phyloP scores from a whole-genome alignment of 2,113 vertebrate species.

The Osmerus mordax region DNA sequence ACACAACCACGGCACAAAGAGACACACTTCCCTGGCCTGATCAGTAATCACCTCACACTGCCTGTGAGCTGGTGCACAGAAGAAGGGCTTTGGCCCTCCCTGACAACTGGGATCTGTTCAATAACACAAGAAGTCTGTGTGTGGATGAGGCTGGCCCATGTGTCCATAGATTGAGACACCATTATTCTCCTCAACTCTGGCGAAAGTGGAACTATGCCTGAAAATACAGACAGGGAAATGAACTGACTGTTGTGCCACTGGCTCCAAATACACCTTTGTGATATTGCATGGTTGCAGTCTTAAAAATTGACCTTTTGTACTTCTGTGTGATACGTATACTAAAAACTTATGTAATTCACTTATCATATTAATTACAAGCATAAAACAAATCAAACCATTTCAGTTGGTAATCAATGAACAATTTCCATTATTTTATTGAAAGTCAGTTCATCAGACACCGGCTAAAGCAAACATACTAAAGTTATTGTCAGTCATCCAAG shows the following conservation, averaged over 20 bases:
- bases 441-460: neutral
- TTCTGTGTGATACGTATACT: no score
- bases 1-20: conserved; percentile 1
- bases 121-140: conserved; percentile 16
- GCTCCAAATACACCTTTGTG: neutral
- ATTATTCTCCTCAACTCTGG: conserved; percentile 8
- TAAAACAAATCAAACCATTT: no score
- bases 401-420: no score
- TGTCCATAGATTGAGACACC: neutral
- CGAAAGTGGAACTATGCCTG: neutral
- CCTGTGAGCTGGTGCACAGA: neutral
- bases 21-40: conserved; percentile 17
- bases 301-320: no score
- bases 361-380: no score
- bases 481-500: conserved; percentile 6
- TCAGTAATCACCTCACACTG: conserved; percentile 27
- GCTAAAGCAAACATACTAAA: neutral
- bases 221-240: neutral
- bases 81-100: neutral
- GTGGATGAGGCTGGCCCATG: neutral
- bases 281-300: neutral
- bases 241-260: neutral
- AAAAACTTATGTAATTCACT: no score
- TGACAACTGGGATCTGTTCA: conserved; percentile 19
- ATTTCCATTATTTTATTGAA: neutral